Evolutionary conservation across 2,113 vertebrate genomes (phyloP).

Genomic region (Glaucidium brasilianum): DNA sequence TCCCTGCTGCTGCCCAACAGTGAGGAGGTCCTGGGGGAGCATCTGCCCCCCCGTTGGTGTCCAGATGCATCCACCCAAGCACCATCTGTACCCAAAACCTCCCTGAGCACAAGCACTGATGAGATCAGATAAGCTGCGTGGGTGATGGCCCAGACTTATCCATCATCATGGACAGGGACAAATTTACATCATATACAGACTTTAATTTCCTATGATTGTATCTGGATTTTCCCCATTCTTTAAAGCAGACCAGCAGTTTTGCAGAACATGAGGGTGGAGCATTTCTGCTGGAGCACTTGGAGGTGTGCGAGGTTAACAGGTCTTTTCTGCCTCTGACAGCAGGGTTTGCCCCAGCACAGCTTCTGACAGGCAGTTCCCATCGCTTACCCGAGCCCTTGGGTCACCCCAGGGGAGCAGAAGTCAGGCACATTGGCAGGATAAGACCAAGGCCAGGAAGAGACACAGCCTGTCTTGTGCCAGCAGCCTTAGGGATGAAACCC

Average conservation of each 20-base stretch:
- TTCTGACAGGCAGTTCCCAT: not conserved
- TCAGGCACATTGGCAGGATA: not conserved
- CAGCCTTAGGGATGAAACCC: not conserved
- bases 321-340: not conserved
- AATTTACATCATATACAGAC: not conserved
- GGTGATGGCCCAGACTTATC: not conserved
- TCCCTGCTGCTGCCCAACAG: not conserved
- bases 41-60: not conserved
- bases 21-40: not conserved
- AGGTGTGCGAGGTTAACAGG: not conserved
- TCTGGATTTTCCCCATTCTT: accelerated
- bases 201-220: not conserved
- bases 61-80: not conserved
- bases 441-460: not conserved
- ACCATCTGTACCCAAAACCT: not conserved
- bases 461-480: not conserved
- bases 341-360: not conserved
- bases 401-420: not conserved
- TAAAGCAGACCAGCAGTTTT: not conserved
- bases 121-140: not conserved
- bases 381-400: not conserved
- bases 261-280: not conserved
- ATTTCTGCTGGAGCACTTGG: not conserved
- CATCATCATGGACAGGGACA: not conserved
- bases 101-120: not conserved